Base-by-base conservation (phyloP, 2,888 invertebrate genomes). In the Eulithis prunata region DNA sequence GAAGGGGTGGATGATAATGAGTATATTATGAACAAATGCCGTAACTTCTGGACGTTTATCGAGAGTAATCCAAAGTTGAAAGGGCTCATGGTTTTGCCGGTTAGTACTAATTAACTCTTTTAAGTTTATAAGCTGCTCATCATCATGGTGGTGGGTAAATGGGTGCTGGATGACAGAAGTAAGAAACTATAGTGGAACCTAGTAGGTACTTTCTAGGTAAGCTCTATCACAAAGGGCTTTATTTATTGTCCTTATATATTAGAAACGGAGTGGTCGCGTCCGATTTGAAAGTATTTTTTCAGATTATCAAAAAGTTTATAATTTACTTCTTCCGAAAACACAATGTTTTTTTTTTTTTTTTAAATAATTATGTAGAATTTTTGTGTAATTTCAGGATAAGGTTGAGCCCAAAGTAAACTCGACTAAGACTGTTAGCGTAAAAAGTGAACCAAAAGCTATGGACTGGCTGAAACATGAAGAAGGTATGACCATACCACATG, bases 1-100 rank as follows among this genome's bases (percentile, higher is more conserved):
- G 70, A 76, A 8, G 68, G 68, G 12, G 61, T 70, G 12, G 70
- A 65, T 32, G 71, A 71, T 21, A 66, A 58, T 11, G 65, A 63
- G 12, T 64, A 53, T 4, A n/a, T 63, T 3, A 14, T 64, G 46
- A 47, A 65, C 5, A 73, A 73, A 45, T 71, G 71, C 54, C 49
- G 32, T 3, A 53, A 47, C 7, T 73, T 73, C 62, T 73, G 71
- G 73, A 49, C 65, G 36, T 64, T 71, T 5, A 28, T 73, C 0
- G 59, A 67, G 2, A 54, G 13, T 3, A 54, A 68, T 32, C 66
- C 69, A 11, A 38, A 56, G 3, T 41, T 73, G 21, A 54, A 64
- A 13, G 53, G 57, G 4, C 46, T 71, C 4, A 45, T 36, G 36
- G 62, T 21, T 10, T 1, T 32, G 14, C 60, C 68, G n/a, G 53